Percentiles rank a stretch among this genome's conserved stretches.
These are phyloP conservation scores for Benitochromis conjunctus DNA, from an alignment of 2,113 vertebrate genomes.

Conservation along the genomic window DNA sequence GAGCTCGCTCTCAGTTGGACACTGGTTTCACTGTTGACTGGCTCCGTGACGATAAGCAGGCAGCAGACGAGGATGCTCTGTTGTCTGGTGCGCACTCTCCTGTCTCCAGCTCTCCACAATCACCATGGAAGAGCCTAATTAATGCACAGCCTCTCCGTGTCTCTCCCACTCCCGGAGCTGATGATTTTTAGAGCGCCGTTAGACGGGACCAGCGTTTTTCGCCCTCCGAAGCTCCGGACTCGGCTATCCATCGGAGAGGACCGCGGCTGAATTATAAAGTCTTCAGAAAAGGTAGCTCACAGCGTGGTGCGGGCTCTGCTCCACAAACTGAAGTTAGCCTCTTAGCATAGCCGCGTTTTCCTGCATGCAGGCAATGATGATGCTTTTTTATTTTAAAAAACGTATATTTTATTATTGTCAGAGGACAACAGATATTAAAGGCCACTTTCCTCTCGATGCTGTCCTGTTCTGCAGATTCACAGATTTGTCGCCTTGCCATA, in stretches of 20 bases:
- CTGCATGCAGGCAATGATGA: background rate
- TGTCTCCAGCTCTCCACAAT: conserved; percentile 55
- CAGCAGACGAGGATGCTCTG: conserved; percentile 67
- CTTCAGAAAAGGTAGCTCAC: conserved; percentile 66
- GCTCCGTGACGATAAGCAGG: conserved; percentile 62
- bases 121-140: conserved; percentile 68
- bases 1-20: conserved; percentile 37
- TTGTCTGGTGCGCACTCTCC: conserved; percentile 67
- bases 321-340: conserved; percentile 51
- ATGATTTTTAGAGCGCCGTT: conserved; percentile 51
- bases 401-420: background rate
- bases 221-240: conserved; percentile 38
- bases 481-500: background rate
- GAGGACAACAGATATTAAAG: conserved; percentile 22
- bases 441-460: conserved; percentile 38
- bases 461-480: background rate
- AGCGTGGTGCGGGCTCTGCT: conserved; percentile 10
- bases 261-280: conserved; percentile 44
- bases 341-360: conserved; percentile 55
- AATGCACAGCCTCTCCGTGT: conserved; percentile 44
- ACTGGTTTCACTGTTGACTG: conserved; percentile 54
- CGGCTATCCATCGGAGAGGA: conserved; percentile 47
- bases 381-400: background rate
- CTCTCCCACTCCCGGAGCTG: conserved; percentile 37
- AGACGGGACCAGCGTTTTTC: conserved; percentile 45